Base-by-base conservation (phyloP, 2,797 vertebrate species). In the Catamblyrhynchus diadema region DNA sequence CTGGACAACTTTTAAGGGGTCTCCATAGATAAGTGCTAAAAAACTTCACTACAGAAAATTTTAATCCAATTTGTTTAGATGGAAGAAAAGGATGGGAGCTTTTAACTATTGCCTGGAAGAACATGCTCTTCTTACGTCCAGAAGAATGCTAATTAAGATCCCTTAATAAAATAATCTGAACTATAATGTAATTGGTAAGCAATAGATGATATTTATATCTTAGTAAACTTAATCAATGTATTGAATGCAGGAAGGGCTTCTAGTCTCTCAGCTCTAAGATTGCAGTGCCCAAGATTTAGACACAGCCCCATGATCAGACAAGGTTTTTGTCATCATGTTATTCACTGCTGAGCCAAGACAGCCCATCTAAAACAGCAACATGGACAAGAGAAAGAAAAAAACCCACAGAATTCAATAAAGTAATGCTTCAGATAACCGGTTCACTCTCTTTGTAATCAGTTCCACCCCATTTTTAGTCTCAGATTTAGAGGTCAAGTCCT, bases 121-220 rank as follows among this genome's bases (percentile, higher is more conserved):
- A 77, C 33, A 30, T 53, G 35, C 23, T 87, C 83, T 47, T 86
- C 66, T 90, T 85, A n/a, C 2, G 0, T 81, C 35, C 59, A 86
- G 42, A 92, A 86, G 30, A 77, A 88, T 39, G 81, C 47, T 82
- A 77, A 85, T 79, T 86, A 41, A 94, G 50, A 78, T 75, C 51
- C 44, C 41, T 75, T 88, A 94, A 89, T 81, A 91, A 80, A 42
- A 59, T n/a, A 65, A 45, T 50, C 48, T 18, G 17, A 89, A 83
- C 45, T 66, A 50, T 59, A 88, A 94, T 86, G 72, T 81, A 85
- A 87, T 81, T 81, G 53, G 69, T 51, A 78, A 88, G 47, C 23
- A 86, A 70, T n/a, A 92, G 62, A 75, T 88, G 2, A 35, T 44
- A 95, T 90, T 92, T 83, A 39, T 93, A 79, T 59, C 69, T 65